Percentiles rank a stretch among this genome's conserved stretches.
phyloP scores from a whole-genome alignment of 2,888 invertebrate genomes.

The Galeopsomyia nigrocyanea region DNA sequence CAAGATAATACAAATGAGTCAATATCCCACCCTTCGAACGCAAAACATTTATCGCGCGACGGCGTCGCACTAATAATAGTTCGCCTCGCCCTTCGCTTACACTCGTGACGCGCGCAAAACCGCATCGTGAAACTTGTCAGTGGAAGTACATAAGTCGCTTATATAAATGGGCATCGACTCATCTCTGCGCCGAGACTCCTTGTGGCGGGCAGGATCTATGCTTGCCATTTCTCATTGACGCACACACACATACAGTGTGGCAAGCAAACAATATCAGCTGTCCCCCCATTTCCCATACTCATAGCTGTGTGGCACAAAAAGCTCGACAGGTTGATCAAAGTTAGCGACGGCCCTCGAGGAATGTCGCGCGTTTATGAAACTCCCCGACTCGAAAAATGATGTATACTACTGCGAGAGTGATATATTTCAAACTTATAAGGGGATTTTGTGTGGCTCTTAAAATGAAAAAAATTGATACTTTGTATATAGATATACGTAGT shows the following conservation, averaged over 20 bases:
- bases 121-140: slow-evolving; percentile 16
- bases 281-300: slow-evolving; percentile 43
- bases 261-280: slow-evolving; percentile 58
- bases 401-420: not conserved
- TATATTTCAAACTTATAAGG: too few species aligned
- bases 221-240: slow-evolving; percentile 63
- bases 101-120: not conserved
- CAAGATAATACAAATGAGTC: not conserved
- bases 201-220: slow-evolving; percentile 60
- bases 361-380: slow-evolving; percentile 13
- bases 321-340: slow-evolving; percentile 61
- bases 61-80: not conserved
- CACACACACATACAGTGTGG: slow-evolving; percentile 33
- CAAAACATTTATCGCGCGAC: slow-evolving; percentile 31
- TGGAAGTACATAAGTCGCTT: slow-evolving; percentile 24
- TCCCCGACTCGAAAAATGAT: slow-evolving; percentile 25
- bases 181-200: slow-evolving; percentile 48
- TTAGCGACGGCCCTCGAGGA: slow-evolving; percentile 48
- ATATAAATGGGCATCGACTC: slow-evolving; percentile 40
- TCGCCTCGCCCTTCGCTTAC: not conserved
- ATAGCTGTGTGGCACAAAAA: slow-evolving; percentile 37
- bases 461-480: too few species aligned
- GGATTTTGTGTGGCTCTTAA: too few species aligned
- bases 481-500: too few species aligned
- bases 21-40: not conserved